These are phyloP conservation scores for Numenius phaeopus DNA, from an alignment of 2,797 vertebrate genomes.

Conservation along the genomic window DNA sequence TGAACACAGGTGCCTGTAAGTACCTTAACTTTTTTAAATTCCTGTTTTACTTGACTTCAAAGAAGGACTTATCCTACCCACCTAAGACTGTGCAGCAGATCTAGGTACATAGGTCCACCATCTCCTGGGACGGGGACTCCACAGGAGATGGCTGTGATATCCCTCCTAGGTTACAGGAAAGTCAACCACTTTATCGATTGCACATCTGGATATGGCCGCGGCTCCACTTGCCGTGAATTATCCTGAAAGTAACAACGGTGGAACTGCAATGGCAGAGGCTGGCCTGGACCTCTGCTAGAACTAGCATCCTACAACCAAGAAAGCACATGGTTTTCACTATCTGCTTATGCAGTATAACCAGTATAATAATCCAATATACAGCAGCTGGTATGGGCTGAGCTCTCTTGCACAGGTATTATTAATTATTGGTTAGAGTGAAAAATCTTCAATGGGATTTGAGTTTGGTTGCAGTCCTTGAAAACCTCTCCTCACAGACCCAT, in stretches of 20 bases:
- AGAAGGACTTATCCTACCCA: neutral
- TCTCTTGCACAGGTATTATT: neutral
- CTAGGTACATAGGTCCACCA: neutral
- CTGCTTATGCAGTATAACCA: neutral
- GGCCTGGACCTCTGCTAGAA: neutral
- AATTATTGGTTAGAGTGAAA: neutral
- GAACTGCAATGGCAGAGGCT: neutral
- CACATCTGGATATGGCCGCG: neutral
- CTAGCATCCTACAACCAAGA: neutral
- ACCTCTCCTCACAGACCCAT: neutral
- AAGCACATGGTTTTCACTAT: neutral
- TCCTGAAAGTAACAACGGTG: neutral
- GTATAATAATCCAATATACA: rapidly evolving
- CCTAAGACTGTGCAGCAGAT: neutral
- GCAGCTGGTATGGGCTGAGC: neutral
- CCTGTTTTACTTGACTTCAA: neutral
- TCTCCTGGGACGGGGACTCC: neutral
- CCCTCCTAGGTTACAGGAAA: neutral
- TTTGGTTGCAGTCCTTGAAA: neutral
- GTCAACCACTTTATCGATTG: neutral
- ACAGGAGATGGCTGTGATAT: neutral
- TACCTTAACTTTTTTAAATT: neutral
- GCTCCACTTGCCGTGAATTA: neutral
- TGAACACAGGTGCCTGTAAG: neutral
- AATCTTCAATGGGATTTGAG: neutral